Percentiles rank a stretch among this genome's conserved stretches.
Conservation (phyloP, 2,113 vertebrate species). For the Chamaetylas fuelleborni region DNA sequence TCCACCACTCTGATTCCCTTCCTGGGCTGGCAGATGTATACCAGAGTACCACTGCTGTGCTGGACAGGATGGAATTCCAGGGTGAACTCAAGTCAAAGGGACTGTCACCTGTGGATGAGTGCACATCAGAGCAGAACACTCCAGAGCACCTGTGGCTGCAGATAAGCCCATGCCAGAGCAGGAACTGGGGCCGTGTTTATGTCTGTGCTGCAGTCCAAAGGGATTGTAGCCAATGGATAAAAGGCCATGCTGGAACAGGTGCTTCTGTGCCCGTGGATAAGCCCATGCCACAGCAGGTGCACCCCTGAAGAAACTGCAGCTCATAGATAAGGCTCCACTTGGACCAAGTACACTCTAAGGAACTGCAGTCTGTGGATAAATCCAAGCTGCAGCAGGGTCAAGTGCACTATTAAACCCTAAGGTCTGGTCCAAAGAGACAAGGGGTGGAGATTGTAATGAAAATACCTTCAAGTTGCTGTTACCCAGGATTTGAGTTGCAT, state of each 20-base stretch:
- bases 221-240: neutral
- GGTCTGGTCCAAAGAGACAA: neutral
- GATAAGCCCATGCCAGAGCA: neutral
- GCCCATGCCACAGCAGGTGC: neutral
- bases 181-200: neutral
- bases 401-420: neutral
- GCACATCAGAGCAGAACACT: neutral
- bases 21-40: neutral
- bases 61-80: neutral
- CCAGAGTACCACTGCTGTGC: neutral
- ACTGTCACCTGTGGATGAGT: neutral
- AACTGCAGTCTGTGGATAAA: neutral
- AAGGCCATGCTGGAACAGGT: neutral
- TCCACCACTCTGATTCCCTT: neutral
- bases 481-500: neutral
- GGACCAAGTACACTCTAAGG: neutral
- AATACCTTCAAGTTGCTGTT: neutral
- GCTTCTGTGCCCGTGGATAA: neutral
- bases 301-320: neutral
- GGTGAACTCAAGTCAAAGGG: neutral
- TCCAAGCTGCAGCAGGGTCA: neutral
- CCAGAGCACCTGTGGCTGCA: neutral
- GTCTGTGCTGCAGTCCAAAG: neutral
- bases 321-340: neutral
- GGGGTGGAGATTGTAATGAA: neutral